Evolutionary conservation across 2,888 invertebrate genomes (phyloP).

Genomic region (Nineta flava): DNA sequence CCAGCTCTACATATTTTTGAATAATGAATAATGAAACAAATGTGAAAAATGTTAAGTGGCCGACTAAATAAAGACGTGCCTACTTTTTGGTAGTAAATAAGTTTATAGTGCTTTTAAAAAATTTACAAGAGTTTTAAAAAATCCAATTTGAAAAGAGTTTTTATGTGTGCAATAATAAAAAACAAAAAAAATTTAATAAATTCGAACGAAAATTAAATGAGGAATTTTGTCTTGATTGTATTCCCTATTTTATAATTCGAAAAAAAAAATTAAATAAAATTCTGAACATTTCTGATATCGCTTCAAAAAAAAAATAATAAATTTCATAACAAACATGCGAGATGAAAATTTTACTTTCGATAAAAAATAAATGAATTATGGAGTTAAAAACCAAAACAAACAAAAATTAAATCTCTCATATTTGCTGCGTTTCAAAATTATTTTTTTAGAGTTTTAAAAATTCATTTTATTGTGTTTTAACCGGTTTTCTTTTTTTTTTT

Average conservation of each 20-base stretch:
- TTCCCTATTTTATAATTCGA: slow-evolving; percentile 1
- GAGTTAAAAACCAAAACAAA: no score
- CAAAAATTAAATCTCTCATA: slow-evolving; percentile 2
- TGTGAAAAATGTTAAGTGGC: no score
- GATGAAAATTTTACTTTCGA: neutral
- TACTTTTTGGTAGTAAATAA: no score
- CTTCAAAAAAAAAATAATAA: no score
- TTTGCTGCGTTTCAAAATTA: neutral
- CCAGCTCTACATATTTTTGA: no score
- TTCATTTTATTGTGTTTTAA: neutral
- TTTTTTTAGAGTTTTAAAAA: neutral
- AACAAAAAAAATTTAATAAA: neutral
- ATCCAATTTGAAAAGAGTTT: no score
- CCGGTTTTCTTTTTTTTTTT: neutral
- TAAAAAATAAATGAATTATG: neutral
- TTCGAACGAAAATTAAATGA: neutral
- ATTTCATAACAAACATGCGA: slow-evolving; percentile 3
- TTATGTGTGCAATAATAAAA: neutral
- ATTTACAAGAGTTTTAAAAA: no score
- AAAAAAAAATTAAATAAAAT: no score
- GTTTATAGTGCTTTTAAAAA: no score
- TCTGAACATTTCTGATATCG: no score
- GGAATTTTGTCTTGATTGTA: neutral
- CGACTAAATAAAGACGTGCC: no score
- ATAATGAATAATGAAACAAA: no score